Evolutionary conservation across 64 coral and sea anemone genomes (phyloP), one percentile per base, ranked within the genome.

Genomic region (Dendrophyllia cribrosa): DNA sequence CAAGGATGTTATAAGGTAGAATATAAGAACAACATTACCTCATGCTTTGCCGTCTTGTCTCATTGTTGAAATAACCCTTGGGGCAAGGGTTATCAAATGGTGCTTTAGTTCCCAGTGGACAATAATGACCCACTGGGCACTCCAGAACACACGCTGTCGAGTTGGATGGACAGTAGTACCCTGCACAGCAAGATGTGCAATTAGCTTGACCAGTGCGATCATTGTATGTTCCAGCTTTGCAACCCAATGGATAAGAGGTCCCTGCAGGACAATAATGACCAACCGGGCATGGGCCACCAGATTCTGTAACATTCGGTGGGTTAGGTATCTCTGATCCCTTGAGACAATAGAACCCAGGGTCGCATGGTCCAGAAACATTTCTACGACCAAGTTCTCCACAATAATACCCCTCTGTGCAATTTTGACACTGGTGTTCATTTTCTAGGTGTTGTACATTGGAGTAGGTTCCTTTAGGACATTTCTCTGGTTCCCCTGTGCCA

Each of bases 321-420:
- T 99, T 96, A 13, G 91, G 94, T 6, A 91, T 81, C 49, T 99
- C 77, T 69, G 97, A 96, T 65, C 97, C 97, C 16, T 89, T 91
- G 5, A 88, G 78, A 62, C 97, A 99, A 69, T 91, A 99, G 82
- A 99, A 99, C 1, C 97, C 97, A 10, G 94, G 81, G 83, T 99
- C 91, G 93, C 97, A 99, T 2, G 87, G 86, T 8, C 91, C 94
- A 63, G 97, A 99, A 50, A 77, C 93, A 24, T 91, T 91, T 43
- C 82, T 91, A n/a, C 81, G 87, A 7, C 97, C 97, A 71, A 92
- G 82, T 67, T 91, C 58, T 43, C 97, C 94, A 69, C 97, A 99
- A 79, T 99, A 99, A 66, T 96, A 19, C 13, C 97, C 97, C 71
- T 91, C 90, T 59, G 89, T 89, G 56, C 97, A 99, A 4, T 74